Evolutionary conservation across 2,888 invertebrate species (phyloP), one percentile per base, ranked within the genome.

Genomic region (Diploptera punctata): DNA sequence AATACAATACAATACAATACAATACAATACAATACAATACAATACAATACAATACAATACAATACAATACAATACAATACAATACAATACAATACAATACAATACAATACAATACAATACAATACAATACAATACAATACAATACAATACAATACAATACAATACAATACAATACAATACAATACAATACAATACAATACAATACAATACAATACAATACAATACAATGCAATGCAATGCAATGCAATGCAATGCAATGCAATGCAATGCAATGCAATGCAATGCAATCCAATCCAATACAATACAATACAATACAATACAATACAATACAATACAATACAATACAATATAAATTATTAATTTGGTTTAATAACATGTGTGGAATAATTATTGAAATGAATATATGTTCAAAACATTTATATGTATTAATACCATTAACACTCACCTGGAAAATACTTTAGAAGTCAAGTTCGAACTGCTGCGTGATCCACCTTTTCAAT

Each of bases 211-310:
- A 38, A 38, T 38, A 38, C 38, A 38, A 38, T 38, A 38, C 38
- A 38, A 38, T 38, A 38, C 38, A 38, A 38, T 38, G 13, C 38
- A 38, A 38, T 38, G 13, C 38, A 38, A 38, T 38, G 13, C 38
- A 38, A 38, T 38, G 13, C 38, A 38, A 38, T 38, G 13, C 47
- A 47, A 47, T 47, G n/a, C 47, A 47, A 47, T 47, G n/a, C 47
- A 47, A 47, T 47, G n/a, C 47, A 47, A 47, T 47, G n/a, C 47
- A 47, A 47, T 47, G n/a, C 47, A 47, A 47, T 47, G n/a, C 47
- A 47, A 47, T n/a, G n/a, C n/a, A n/a, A n/a, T n/a, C n/a, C n/a
- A n/a, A n/a, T n/a, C n/a, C n/a, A n/a, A n/a, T n/a, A 47, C n/a
- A n/a, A 47, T 47, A 38, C 38, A 38, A 38, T 38, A 38, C 38